Conservation (phyloP, 2,797 vertebrate genomes). For the Rallus crepitans region DNA sequence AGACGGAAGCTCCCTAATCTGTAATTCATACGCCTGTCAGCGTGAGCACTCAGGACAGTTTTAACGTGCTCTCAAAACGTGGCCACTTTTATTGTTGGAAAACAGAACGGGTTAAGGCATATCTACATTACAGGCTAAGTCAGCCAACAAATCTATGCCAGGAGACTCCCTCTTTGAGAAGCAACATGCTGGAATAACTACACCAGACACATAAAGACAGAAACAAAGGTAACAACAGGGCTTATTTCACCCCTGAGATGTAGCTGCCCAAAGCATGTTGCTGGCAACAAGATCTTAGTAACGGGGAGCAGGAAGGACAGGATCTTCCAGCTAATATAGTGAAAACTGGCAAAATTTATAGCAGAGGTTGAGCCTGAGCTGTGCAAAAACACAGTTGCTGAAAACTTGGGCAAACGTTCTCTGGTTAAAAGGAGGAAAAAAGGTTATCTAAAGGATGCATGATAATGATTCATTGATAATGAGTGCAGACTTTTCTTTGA, state of each 20-base stretch:
- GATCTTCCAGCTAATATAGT: neutral
- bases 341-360: neutral
- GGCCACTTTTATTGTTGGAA: neutral
- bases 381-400: neutral
- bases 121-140: neutral
- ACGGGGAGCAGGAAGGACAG: accelerated
- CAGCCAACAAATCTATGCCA: neutral
- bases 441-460: neutral
- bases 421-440: neutral
- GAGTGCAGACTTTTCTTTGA: neutral
- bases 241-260: neutral
- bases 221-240: neutral
- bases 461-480: neutral
- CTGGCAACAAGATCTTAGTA: neutral
- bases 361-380: neutral
- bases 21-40: neutral
- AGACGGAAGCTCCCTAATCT: neutral
- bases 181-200: neutral
- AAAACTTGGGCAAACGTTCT: neutral
- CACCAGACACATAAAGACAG: neutral
- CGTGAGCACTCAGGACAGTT: neutral
- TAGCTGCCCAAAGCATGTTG: neutral
- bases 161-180: neutral
- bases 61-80: neutral
- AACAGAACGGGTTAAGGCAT: neutral